These are phyloP conservation scores for Drosophila kokeensis DNA, from an alignment of 2,888 invertebrate species.

Conservation along the genomic window DNA sequence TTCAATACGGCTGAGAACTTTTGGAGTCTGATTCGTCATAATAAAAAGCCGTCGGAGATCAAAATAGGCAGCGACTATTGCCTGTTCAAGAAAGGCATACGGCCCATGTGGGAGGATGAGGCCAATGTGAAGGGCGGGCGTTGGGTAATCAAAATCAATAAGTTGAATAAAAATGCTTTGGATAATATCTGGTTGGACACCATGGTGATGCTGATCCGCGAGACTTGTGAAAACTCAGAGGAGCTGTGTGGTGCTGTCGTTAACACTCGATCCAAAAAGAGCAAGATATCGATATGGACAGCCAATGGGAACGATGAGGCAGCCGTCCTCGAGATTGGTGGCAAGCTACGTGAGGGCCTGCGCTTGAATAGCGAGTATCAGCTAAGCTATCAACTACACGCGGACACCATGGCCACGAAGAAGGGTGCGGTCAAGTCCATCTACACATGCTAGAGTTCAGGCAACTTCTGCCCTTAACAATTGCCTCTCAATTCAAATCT, in stretches of 20 bases:
- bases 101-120: constrained; percentile 96
- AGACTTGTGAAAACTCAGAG: constrained; percentile 95
- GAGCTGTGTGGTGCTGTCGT: constrained; percentile 98
- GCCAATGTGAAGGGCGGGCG: constrained; percentile 92
- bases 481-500: background rate
- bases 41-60: constrained; percentile 91
- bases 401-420: constrained; percentile 92
- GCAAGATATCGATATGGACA: constrained; percentile 97
- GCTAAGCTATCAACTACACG: constrained; percentile 90
- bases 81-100: constrained; percentile 88
- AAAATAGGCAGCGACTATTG: constrained; percentile 92
- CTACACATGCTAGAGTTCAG: constrained; percentile 83
- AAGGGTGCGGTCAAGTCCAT: constrained; percentile 90
- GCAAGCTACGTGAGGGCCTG: constrained; percentile 93
- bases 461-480: background rate
- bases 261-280: constrained; percentile 93
- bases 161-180: constrained; percentile 89
- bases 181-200: constrained; percentile 93
- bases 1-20: constrained; percentile 99
- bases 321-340: constrained; percentile 93
- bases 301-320: constrained; percentile 91
- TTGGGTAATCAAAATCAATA: constrained; percentile 91
- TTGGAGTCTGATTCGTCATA: constrained; percentile 96
- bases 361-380: constrained; percentile 86
- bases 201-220: constrained; percentile 95